A percentile compares a stretch with the other conserved stretches of the same genome.
Conservation (phyloP, 2,888 invertebrate species). For the Elysia crispata region DNA sequence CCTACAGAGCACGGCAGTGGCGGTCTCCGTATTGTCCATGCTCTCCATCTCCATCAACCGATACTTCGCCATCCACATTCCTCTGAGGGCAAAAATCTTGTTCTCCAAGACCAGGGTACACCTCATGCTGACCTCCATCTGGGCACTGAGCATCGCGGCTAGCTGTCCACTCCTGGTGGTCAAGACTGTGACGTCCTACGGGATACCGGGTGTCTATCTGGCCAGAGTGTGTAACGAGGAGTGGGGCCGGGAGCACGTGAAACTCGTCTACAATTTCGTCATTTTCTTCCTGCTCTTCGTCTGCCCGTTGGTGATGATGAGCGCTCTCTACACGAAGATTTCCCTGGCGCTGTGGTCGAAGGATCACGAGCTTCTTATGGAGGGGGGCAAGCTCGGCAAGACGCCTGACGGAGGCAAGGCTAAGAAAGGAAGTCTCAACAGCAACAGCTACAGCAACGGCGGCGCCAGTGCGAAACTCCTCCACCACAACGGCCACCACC, state of each 20-base stretch:
- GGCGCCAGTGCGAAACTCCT: background rate
- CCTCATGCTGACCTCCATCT: constrained; percentile 60
- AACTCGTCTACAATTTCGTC: constrained; percentile 64
- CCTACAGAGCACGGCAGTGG: constrained; percentile 65
- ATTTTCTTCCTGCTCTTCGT: constrained; percentile 62
- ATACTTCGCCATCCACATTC: constrained; percentile 53
- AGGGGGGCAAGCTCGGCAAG: constrained; percentile 1
- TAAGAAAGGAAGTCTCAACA: background rate
- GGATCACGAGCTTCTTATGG: constrained; percentile 51
- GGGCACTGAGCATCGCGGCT: constrained; percentile 60
- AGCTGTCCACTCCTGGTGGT: constrained; percentile 65
- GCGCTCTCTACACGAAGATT: constrained; percentile 61
- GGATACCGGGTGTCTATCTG: constrained; percentile 57
- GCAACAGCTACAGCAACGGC: background rate
- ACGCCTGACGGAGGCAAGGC: constrained; percentile 38
- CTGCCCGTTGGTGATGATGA: constrained; percentile 63
- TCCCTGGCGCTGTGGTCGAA: constrained; percentile 63
- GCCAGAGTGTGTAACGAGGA: constrained; percentile 61
- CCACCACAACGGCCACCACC: background rate
- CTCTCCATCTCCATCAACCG: constrained; percentile 66
- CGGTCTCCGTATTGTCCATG: constrained; percentile 66
- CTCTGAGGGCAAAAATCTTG: constrained; percentile 42
- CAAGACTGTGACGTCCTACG: constrained; percentile 56
- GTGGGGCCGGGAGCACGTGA: constrained; percentile 56
- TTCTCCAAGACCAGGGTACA: constrained; percentile 55